Base-by-base conservation (phyloP, 1,140 invertebrate genomes). In the Tetramorium simillimum region DNA sequence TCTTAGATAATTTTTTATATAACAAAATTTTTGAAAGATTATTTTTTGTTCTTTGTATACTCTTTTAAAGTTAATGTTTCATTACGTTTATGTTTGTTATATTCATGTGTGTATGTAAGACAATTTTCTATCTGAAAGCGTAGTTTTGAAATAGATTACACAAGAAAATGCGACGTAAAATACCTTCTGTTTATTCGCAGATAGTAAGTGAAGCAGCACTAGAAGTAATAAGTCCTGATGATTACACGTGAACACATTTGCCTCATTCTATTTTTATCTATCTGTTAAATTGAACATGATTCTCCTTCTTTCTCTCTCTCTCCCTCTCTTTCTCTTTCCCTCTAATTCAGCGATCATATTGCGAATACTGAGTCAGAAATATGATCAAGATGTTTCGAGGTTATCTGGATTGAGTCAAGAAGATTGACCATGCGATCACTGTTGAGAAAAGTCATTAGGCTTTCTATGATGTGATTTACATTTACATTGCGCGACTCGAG, bases 371-470 rank as follows among this genome's bases (percentile, higher is more conserved):
- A 58, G 33, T 43, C 62, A 53, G 10, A 82, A 73, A 18, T 73
- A 46, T 16, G 24, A 82, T 58, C 80, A 82, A 82, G 80, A 84
- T 28, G 80, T 84, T 70, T 75, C 37, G 49, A 81, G 37, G 63
- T 67, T 70, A 56, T 81, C 49, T 56, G n/a, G 7, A 14, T 70
- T 51, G 24, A 70, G 24, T 70, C 33, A 18, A 56, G 33, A 56
- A 56, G 51, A 53, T 37, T 40, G 62, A 73, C 37, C 24, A 43
- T 43, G 67, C 67, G 49, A 56, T 70, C 51, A 9, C 7, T 16
- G 24, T 46, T 60, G 21, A 24, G 12, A 21, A 46, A 75, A 73
- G 18, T 49, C 53, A 84, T 75, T 75, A 33, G 16, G 21, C 3
- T 60, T 46, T 28, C n/a, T 73, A 43, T 12, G 18, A 56, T 37